phyloP scores from a whole-genome alignment of 92 coral and sea anemone species.

The Bergia puertoricense region DNA sequence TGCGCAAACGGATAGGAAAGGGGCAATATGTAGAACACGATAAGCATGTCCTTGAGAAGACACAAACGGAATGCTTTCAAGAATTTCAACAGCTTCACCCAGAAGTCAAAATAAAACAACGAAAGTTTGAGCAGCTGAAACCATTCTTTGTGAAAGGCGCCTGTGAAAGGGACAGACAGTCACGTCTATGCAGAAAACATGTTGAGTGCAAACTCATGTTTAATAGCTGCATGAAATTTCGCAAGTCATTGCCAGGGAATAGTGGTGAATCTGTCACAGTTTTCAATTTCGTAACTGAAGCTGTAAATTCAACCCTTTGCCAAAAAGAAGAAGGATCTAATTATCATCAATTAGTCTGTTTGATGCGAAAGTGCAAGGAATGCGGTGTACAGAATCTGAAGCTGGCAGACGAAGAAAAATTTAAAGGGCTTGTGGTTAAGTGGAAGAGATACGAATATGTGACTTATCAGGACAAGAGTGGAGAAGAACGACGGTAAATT shows the following conservation, averaged over 20 bases:
- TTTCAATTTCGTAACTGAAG: conserved; percentile 45
- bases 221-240: conserved; percentile 60
- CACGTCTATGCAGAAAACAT: conserved; percentile 57
- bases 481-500: conserved; percentile 48
- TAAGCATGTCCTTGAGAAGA: conserved; percentile 58
- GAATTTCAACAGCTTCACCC: conserved; percentile 63
- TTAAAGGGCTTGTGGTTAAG: conserved; percentile 49
- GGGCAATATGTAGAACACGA: conserved; percentile 51
- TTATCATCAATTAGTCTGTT: conserved; percentile 50
- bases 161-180: conserved; percentile 46
- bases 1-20: conserved; percentile 30
- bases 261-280: conserved; percentile 6
- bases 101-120: conserved; percentile 47
- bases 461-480: conserved; percentile 49
- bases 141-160: conserved; percentile 59
- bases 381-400: conserved; percentile 56
- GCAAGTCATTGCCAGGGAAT: conserved; percentile 28
- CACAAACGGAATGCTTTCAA: conserved; percentile 53
- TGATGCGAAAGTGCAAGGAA: conserved; percentile 52
- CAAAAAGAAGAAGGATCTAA: conserved; percentile 25
- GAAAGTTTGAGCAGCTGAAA: conserved; percentile 52
- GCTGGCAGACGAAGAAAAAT: conserved; percentile 46
- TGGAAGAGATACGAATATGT: conserved; percentile 75
- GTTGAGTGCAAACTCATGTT: conserved; percentile 51
- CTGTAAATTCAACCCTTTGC: conserved; percentile 47